These are phyloP conservation scores for Anolis sagrei DNA, from an alignment of 2,113 vertebrate genomes.

Conservation along the genomic window DNA sequence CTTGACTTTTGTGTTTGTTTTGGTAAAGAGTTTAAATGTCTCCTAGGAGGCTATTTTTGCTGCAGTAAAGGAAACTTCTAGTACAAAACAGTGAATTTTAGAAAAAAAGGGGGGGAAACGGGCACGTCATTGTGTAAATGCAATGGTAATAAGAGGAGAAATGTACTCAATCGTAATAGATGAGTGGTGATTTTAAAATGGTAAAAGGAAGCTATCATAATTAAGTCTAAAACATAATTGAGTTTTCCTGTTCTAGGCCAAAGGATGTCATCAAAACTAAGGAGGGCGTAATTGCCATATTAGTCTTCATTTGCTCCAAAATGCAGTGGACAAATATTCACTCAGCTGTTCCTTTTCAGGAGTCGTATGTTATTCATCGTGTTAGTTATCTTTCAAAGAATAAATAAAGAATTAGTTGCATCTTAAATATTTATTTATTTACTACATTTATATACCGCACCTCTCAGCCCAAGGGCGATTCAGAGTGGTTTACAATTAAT, in stretches of 20 bases:
- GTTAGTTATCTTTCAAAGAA: background rate
- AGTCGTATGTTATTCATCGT: background rate
- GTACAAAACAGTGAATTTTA: background rate
- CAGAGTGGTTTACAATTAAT: too few species aligned
- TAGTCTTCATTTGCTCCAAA: slow-evolving; percentile 12
- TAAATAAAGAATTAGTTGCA: background rate
- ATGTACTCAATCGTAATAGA: background rate
- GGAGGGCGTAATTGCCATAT: slow-evolving; percentile 12
- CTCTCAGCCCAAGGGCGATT: too few species aligned
- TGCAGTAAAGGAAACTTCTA: background rate
- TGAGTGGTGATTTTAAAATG: background rate
- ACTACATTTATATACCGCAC: too few species aligned
- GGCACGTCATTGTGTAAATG: background rate
- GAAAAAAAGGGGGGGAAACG: background rate
- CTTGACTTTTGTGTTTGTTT: background rate
- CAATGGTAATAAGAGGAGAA: background rate
- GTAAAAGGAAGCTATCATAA: slow-evolving; percentile 14
- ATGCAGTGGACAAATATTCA: background rate
- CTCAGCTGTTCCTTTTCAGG: background rate
- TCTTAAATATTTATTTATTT: background rate
- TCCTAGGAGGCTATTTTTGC: background rate
- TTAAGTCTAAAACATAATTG: slow-evolving; percentile 15
- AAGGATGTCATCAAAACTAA: background rate
- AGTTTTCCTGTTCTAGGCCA: background rate
- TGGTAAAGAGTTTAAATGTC: background rate